Conservation (phyloP, 2,113 vertebrate species). For the Ptilorrhoa leucosticta region DNA sequence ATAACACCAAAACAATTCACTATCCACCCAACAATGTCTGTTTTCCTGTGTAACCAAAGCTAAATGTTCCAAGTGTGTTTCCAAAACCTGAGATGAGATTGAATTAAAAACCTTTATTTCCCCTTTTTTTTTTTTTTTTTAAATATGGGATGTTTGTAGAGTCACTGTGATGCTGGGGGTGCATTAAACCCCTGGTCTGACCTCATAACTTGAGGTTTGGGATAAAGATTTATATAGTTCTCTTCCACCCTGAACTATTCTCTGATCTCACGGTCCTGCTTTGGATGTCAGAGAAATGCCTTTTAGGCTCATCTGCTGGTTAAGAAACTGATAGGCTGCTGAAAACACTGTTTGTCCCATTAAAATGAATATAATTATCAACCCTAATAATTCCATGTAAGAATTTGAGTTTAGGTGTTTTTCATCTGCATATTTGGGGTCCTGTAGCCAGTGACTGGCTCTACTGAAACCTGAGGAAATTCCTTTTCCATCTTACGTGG, state of each 20-base stretch:
- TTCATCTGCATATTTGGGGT: neutral
- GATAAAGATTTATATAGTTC: neutral
- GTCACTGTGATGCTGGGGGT: neutral
- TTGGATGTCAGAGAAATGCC: neutral
- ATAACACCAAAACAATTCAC: conserved; percentile 18
- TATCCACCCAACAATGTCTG: neutral
- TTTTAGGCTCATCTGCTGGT: neutral
- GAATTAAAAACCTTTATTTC: rapidly evolving
- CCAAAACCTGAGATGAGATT: neutral
- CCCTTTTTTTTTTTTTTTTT: rapidly evolving
- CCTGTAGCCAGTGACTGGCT: neutral
- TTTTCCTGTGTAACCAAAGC: neutral
- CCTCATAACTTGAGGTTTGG: neutral
- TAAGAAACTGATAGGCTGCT: neutral
- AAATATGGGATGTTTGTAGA: neutral
- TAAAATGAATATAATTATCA: neutral
- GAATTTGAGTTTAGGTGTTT: neutral
- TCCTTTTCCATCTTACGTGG: neutral
- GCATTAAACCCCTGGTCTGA: neutral
- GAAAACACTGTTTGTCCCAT: neutral
- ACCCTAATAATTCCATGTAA: neutral
- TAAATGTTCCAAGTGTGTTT: neutral
- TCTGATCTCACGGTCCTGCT: neutral
- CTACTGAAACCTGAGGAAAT: neutral
- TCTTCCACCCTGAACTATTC: neutral